Conservation (phyloP, 2,797 vertebrate species). For the Pseudomugil gertrudae region DNA sequence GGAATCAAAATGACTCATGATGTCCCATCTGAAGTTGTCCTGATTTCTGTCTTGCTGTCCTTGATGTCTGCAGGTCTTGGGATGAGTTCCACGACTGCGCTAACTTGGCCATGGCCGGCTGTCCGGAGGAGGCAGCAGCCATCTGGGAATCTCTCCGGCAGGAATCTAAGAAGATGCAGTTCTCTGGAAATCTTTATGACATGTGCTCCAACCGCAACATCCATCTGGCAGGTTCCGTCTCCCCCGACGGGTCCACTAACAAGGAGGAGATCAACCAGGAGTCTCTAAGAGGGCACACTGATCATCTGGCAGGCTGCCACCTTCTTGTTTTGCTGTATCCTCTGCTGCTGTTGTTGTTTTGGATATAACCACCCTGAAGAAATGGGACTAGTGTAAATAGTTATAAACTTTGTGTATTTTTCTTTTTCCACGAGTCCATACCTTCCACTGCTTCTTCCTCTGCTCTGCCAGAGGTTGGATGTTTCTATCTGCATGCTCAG, state of each 20-base stretch:
- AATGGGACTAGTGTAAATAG: constrained; percentile 55
- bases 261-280: constrained; percentile 88
- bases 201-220: constrained; percentile 83
- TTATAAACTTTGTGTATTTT: constrained; percentile 63
- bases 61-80: constrained; percentile 85
- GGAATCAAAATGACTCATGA: too few species aligned
- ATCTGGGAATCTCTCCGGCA: constrained; percentile 93
- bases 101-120: constrained; percentile 85
- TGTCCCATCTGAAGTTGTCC: neutral
- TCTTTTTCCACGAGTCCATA: constrained; percentile 43
- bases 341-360: constrained; percentile 57
- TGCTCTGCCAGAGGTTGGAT: constrained; percentile 52
- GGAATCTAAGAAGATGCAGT: constrained; percentile 90
- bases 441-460: constrained; percentile 46
- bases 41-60: neutral
- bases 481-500: constrained; percentile 72
- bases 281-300: constrained; percentile 80
- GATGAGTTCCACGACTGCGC: constrained; percentile 91
- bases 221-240: constrained; percentile 47
- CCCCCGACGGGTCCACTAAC: constrained; percentile 43
- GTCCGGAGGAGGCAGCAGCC: constrained; percentile 87
- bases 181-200: constrained; percentile 91
- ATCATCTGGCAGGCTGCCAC: constrained; percentile 18
- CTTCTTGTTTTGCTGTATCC: constrained; percentile 47
- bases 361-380: constrained; percentile 56